Percentiles rank a stretch among this genome's conserved stretches.
Conservation (phyloP, 1,140 invertebrate species). For the Halotydeus destructor region DNA sequence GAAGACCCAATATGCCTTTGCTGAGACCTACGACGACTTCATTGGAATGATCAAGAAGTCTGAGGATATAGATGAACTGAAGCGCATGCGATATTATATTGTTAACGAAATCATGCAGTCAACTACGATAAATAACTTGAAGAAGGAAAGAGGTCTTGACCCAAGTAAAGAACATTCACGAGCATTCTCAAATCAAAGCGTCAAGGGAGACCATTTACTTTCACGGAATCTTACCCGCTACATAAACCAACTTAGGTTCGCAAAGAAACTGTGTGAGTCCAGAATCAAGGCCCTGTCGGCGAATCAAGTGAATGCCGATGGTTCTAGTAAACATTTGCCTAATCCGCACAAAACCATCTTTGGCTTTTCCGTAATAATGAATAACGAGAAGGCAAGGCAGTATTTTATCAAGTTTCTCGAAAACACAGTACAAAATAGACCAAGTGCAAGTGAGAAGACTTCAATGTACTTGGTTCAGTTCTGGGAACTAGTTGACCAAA, state of each 20-base stretch:
- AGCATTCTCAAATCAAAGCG: slow-evolving; percentile 20
- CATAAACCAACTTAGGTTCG: slow-evolving; percentile 44
- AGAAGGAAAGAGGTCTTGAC: slow-evolving; percentile 56
- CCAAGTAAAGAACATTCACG: slow-evolving; percentile 17
- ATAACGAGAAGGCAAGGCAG: slow-evolving; percentile 26
- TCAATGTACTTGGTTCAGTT: slow-evolving; percentile 31
- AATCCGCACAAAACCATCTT: slow-evolving; percentile 22
- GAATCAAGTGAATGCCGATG: not conserved
- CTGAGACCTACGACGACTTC: slow-evolving; percentile 71
- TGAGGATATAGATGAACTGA: slow-evolving; percentile 54
- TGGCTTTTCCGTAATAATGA: slow-evolving; percentile 28
- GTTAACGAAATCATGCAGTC: slow-evolving; percentile 81
- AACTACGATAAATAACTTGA: slow-evolving; percentile 67
- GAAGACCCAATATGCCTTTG: slow-evolving; percentile 61
- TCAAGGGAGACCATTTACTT: slow-evolving; percentile 30
- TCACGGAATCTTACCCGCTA: slow-evolving; percentile 30
- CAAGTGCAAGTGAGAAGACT: slow-evolving; percentile 6
- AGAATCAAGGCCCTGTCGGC: slow-evolving; percentile 38
- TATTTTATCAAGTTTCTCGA: slow-evolving; percentile 58
- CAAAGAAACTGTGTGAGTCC: slow-evolving; percentile 57
- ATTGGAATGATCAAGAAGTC: slow-evolving; percentile 59
- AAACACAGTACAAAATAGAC: slow-evolving; percentile 48
- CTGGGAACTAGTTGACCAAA: slow-evolving; percentile 66
- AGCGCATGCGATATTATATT: slow-evolving; percentile 63
- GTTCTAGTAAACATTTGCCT: not conserved